A percentile compares a stretch with the other conserved stretches of the same genome.
Conservation (phyloP, 2,797 vertebrate genomes). For the Eulemur rubriventer region DNA sequence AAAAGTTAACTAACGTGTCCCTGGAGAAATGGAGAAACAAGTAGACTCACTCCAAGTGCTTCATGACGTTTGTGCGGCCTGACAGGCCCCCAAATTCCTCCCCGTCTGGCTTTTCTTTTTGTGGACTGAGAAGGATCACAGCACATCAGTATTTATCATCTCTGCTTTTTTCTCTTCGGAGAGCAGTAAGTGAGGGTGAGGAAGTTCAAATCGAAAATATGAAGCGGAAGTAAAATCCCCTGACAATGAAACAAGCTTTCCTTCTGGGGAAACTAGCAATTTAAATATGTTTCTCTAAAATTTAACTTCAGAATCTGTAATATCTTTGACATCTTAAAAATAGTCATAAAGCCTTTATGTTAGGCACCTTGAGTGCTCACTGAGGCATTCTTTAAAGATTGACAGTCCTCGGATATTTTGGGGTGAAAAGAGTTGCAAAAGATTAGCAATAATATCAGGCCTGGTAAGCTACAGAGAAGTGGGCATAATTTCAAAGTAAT, state of each 20-base stretch:
- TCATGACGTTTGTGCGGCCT: fast-evolving
- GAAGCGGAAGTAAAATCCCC: conserved; percentile 37
- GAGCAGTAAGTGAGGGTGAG: neutral
- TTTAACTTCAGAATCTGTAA: neutral
- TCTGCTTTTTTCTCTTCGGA: conserved; percentile 25
- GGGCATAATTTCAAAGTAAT: neutral
- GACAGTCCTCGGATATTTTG: neutral
- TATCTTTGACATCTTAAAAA: conserved; percentile 7
- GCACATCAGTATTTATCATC: neutral
- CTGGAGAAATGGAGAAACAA: neutral
- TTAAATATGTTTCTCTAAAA: neutral
- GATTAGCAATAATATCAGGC: too few species aligned
- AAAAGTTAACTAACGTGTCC: neutral
- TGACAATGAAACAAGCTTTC: neutral
- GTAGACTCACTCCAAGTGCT: fast-evolving
- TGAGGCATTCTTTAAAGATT: neutral
- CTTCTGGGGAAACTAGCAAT: neutral
- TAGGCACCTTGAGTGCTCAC: neutral
- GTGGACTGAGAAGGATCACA: neutral
- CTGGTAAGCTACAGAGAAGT: neutral
- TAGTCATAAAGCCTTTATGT: neutral
- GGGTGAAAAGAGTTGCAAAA: neutral
- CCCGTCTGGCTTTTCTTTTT: neutral
- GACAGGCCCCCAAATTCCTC: fast-evolving
- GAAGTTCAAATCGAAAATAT: conserved; percentile 39